phyloP scores from a whole-genome alignment of 2,113 vertebrate genomes.

The Prunella fulvescens region DNA sequence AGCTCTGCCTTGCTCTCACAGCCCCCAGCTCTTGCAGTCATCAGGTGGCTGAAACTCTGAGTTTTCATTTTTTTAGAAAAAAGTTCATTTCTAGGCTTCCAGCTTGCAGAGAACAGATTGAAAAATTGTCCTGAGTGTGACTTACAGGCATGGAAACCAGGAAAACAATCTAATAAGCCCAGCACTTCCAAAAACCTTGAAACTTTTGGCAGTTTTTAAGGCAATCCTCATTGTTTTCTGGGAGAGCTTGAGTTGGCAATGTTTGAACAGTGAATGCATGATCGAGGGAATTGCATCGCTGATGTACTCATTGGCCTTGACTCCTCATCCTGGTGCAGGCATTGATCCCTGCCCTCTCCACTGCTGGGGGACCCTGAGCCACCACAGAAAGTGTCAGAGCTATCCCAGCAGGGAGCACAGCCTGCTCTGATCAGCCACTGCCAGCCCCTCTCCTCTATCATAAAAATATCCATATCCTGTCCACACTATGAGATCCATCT shows the following conservation, averaged over 20 bases:
- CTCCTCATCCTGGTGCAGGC: neutral
- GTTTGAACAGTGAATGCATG: neutral
- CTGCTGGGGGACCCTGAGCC: too few species aligned
- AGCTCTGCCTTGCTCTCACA: neutral
- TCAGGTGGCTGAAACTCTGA: neutral
- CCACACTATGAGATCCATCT: neutral
- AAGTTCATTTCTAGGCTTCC: neutral
- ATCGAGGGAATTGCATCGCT: neutral
- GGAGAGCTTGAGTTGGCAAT: neutral
- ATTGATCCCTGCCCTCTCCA: neutral
- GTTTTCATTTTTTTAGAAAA: neutral
- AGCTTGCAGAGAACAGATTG: neutral
- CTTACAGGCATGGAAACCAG: neutral
- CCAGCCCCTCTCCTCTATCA: neutral
- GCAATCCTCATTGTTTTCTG: neutral
- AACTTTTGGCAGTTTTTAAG: neutral
- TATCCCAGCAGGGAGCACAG: neutral
- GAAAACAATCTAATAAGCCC: neutral
- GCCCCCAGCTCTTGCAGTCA: neutral
- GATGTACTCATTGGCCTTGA: neutral
- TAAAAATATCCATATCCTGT: rapidly evolving
- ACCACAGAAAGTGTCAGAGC: neutral
- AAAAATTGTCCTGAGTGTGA: neutral
- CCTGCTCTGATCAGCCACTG: neutral
- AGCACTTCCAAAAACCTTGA: neutral